Evolutionary conservation across 2,113 vertebrate species (phyloP).

Genomic region (Gobio gobio): DNA sequence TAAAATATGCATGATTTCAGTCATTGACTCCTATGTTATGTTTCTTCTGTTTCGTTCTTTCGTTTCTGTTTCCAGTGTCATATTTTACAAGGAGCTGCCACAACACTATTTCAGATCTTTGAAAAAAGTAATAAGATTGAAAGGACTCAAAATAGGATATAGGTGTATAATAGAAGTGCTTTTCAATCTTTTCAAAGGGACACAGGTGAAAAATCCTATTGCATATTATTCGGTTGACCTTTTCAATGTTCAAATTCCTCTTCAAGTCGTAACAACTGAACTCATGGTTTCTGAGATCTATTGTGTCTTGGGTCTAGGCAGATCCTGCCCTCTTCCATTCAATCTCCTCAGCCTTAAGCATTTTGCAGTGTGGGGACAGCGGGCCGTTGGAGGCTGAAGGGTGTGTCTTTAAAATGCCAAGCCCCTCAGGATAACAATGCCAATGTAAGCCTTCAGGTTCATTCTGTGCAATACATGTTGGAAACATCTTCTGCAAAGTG

Average conservation of each 20-base stretch:
- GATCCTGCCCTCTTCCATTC: constrained; percentile 16
- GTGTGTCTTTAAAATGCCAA: constrained; percentile 4
- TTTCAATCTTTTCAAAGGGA: constrained; percentile 30
- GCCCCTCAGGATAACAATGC: neutral
- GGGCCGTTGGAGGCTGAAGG: neutral
- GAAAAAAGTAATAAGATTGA: neutral
- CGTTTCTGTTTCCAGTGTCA: neutral
- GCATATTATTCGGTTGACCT: constrained; percentile 24
- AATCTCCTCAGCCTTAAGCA: neutral
- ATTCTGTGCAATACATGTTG: neutral
- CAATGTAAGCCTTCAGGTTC: neutral
- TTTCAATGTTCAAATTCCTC: neutral
- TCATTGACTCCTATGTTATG: neutral
- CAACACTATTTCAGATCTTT: neutral
- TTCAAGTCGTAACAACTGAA: neutral
- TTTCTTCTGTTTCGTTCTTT: neutral
- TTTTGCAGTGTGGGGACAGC: neutral
- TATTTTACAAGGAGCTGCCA: neutral
- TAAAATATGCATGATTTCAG: neutral
- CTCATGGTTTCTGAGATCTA: neutral
- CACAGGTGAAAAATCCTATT: constrained; percentile 28
- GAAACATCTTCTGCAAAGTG: neutral
- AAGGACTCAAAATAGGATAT: neutral
- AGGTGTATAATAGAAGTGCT: constrained; percentile 22
- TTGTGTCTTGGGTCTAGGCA: neutral